Percentiles rank a stretch among this genome's conserved stretches.
Evolutionary conservation across 2,797 vertebrate species (phyloP).

Genomic region (Betta splendens): DNA sequence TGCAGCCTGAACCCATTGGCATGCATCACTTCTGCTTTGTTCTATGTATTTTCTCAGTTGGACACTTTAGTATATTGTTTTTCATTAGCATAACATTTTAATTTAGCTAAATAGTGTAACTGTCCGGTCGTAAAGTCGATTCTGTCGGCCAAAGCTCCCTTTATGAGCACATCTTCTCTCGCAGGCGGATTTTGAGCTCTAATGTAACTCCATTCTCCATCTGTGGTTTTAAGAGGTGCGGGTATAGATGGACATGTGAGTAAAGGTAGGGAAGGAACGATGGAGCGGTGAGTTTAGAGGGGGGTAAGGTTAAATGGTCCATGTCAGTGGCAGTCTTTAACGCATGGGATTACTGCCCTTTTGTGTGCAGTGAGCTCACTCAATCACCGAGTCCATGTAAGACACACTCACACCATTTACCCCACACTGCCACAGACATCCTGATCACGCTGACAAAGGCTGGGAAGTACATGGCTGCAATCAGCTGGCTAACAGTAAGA

Average conservation of each 20-base stretch:
- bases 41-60: not conserved
- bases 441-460: slow-evolving; percentile 65
- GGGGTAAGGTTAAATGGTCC: slow-evolving; percentile 75
- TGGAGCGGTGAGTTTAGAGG: slow-evolving; percentile 47
- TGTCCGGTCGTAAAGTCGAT: not conserved
- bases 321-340: slow-evolving; percentile 74
- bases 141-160: not conserved
- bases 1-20: not conserved
- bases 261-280: slow-evolving; percentile 41
- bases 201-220: not conserved
- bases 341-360: slow-evolving; percentile 74
- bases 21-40: slow-evolving; percentile 1
- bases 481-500: slow-evolving; percentile 50
- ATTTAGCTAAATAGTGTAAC: slow-evolving; percentile 1
- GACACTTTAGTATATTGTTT: not conserved
- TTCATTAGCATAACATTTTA: not conserved
- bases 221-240: slow-evolving; percentile 20
- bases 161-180: slow-evolving; percentile 10
- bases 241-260: slow-evolving; percentile 47
- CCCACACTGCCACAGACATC: slow-evolving; percentile 52
- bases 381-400: slow-evolving; percentile 69
- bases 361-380: slow-evolving; percentile 71
- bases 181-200: not conserved
- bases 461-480: slow-evolving; percentile 50
- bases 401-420: slow-evolving; percentile 63